Percentiles rank a stretch among this genome's conserved stretches.
Evolutionary conservation across 2,113 vertebrate genomes (phyloP).

Genomic region (Nettapus auritus): DNA sequence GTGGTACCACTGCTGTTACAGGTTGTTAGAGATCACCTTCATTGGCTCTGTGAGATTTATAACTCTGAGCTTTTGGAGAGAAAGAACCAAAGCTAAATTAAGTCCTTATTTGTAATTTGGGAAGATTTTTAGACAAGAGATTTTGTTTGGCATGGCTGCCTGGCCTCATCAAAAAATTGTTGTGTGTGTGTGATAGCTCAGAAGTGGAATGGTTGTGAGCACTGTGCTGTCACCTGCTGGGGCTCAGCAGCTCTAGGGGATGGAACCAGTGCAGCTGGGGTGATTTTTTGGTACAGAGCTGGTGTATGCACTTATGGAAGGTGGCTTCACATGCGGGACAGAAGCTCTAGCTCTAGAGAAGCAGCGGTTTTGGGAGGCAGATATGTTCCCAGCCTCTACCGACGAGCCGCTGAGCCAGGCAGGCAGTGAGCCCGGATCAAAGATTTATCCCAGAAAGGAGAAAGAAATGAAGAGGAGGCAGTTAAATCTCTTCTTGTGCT

Average conservation of each 20-base stretch:
- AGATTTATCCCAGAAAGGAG: slow-evolving; percentile 10
- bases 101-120: not conserved
- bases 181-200: not conserved
- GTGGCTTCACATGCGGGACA: not conserved
- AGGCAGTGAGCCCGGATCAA: not conserved
- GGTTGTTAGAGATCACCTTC: not conserved
- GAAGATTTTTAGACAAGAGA: not conserved
- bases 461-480: slow-evolving; percentile 27
- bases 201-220: not conserved
- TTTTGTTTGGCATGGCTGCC: not conserved
- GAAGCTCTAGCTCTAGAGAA: not conserved
- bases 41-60: not conserved
- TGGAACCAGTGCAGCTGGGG: not conserved
- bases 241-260: not conserved
- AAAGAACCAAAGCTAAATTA: not conserved
- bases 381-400: not conserved
- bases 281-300: not conserved
- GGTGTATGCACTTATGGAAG: not conserved
- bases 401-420: not conserved
- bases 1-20: not conserved
- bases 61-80: not conserved
- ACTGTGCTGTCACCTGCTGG: not conserved
- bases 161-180: not conserved
- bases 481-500: slow-evolving; percentile 40
- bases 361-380: not conserved